Percentiles rank a stretch among this genome's conserved stretches.
Conservation (phyloP, 2,888 invertebrate genomes). For the Kryphioiulus occultus region DNA sequence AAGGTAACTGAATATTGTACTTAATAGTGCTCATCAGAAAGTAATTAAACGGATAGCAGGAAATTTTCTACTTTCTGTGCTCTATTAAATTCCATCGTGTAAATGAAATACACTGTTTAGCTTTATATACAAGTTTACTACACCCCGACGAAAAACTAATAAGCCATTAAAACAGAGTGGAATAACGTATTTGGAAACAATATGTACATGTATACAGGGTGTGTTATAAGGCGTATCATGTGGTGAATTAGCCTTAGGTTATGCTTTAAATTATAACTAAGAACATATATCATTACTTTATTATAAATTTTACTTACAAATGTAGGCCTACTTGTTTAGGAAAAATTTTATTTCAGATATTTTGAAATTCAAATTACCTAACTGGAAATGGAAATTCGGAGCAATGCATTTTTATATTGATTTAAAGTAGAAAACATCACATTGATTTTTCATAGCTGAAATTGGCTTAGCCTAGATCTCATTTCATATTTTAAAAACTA, state of each 20-base stretch:
- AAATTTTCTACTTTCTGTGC: neutral
- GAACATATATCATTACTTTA: neutral
- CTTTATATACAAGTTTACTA: neutral
- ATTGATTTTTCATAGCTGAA: neutral
- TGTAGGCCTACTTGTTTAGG: neutral
- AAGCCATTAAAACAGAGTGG: neutral
- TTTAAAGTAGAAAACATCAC: neutral
- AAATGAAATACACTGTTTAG: neutral
- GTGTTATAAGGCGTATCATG: neutral
- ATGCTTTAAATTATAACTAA: no score
- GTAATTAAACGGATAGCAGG: neutral
- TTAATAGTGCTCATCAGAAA: no score
- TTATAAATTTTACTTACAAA: neutral
- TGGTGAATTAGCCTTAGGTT: no score
- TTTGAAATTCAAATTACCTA: neutral
- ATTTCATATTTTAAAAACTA: neutral
- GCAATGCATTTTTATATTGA: neutral
- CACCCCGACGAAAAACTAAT: neutral
- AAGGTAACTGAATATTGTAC: no score
- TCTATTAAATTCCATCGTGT: neutral
- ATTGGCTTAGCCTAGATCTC: neutral
- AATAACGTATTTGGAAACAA: neutral
- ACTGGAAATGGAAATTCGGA: slow-evolving; percentile 10
- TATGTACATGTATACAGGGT: neutral
- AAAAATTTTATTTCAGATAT: neutral